phyloP scores from a whole-genome alignment of 2,797 vertebrate genomes.

The Garrulus glandarius region DNA sequence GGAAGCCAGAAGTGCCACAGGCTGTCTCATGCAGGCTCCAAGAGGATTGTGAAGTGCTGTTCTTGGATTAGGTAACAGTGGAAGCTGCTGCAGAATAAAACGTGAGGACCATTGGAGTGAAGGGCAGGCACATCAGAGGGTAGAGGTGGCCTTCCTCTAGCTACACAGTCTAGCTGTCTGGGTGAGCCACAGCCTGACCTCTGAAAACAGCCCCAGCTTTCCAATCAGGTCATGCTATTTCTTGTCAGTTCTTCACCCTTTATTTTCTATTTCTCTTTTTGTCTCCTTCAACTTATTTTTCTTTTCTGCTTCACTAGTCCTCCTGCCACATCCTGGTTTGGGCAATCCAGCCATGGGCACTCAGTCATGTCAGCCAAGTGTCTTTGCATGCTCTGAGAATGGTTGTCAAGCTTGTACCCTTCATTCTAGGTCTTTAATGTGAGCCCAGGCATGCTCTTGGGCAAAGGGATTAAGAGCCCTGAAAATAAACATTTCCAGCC shows the following conservation, averaged over 20 bases:
- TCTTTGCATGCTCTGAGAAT: neutral
- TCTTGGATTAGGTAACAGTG: accelerated
- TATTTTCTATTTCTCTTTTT: neutral
- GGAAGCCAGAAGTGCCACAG: neutral
- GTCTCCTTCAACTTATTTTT: neutral
- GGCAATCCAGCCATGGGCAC: neutral
- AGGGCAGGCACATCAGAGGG: too few species aligned
- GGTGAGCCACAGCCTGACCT: neutral
- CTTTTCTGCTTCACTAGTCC: neutral
- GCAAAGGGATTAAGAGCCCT: neutral
- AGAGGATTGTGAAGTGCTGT: neutral
- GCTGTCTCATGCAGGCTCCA: neutral
- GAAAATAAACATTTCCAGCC: neutral
- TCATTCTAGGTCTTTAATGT: neutral
- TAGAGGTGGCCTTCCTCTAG: neutral
- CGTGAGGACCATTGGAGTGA: accelerated
- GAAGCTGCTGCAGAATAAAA: neutral
- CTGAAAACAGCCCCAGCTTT: neutral
- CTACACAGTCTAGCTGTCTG: neutral
- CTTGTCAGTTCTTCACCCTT: neutral
- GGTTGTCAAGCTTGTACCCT: neutral
- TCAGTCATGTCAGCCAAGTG: neutral
- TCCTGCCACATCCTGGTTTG: neutral
- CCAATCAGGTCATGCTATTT: neutral
- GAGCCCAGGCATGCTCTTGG: neutral